Base-by-base conservation (phyloP, 23 tunicate genomes). In the Pegea sp. region DNA sequence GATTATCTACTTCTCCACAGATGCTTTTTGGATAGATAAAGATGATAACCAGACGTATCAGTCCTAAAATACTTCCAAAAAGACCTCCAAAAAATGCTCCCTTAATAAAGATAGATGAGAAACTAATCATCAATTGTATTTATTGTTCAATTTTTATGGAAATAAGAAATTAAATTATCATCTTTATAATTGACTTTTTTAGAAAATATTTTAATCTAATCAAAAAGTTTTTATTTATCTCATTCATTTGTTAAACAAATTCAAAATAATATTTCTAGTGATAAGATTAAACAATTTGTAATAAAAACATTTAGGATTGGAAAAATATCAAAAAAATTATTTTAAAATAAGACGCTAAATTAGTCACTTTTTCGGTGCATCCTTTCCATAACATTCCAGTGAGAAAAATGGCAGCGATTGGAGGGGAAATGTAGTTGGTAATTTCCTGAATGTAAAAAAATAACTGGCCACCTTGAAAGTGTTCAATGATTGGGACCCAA, bases 381-480 rank as follows among this genome's bases (percentile, higher is more conserved):
- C 79, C 53, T 1, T 33, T 52, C 93, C 93, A 79, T 11, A 79
- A 23, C 18, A 79, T 59, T 1, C 59, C 68, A 0, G 60, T 60
- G 18, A 71, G 5, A 44, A 79, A 79, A 19, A 79, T 61, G 49
- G 79, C 93, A 18, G 75, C 79, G 34, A 79, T 65, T 1, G 71
- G 72, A 1, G 93, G 93, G 3, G 93, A 71, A 21, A 79, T 64
- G 63, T 79, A 73, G 59, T 71, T 79, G 43, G 93, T 59, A 32
- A 79, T 64, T 29, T 71, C 79, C 51, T 79, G 77, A 29, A 79
- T 73, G 67, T 79, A 79, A 56, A 64, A 71, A 63, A 79, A 79
- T 28, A 79, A 69, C 26, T 73, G 93, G 1, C 93, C 93, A 28
- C 79, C 67, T 42, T 66, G 72, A 22, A 65, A 74, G 29, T 65